phyloP scores from a whole-genome alignment of 1,140 invertebrate genomes.

The Latrodectus geometricus region DNA sequence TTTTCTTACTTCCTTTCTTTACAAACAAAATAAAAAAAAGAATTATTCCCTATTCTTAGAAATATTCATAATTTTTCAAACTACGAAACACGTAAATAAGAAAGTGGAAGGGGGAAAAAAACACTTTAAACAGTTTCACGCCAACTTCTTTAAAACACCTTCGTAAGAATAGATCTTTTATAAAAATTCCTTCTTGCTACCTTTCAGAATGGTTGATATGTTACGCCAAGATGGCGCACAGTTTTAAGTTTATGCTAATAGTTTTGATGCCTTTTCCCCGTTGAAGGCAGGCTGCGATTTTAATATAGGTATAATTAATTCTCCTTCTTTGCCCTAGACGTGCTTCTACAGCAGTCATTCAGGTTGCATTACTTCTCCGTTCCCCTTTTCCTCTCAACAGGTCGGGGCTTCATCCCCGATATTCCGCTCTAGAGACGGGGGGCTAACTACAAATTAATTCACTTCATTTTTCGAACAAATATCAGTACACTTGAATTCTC shows the following conservation, averaged over 20 bases:
- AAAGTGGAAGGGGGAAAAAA: background rate
- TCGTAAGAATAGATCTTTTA: conserved; percentile 26
- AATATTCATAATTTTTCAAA: background rate
- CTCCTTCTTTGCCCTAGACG: conserved; percentile 42
- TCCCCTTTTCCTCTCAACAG: conserved; percentile 15
- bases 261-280: conserved; percentile 51
- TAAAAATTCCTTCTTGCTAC: conserved; percentile 16
- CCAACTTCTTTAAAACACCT: conserved; percentile 21
- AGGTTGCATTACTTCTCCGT: conserved; percentile 34
- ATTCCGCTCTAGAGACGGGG: background rate
- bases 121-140: conserved; percentile 7
- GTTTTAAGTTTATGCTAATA: conserved; percentile 59
- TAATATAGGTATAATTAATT: conserved; percentile 59
- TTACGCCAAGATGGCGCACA: conserved; percentile 39
- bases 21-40: too few species aligned
- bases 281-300: conserved; percentile 45
- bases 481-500: too few species aligned
- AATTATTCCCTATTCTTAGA: background rate
- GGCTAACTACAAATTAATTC: background rate
- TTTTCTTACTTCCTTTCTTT: too few species aligned
- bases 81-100: background rate
- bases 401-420: background rate
- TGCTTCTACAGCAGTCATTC: conserved; percentile 57
- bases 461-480: background rate
- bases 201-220: conserved; percentile 33